Percentiles rank a stretch among this genome's conserved stretches.
phyloP scores from a whole-genome alignment of 2,888 invertebrate genomes.

The Drosophila histrio region DNA sequence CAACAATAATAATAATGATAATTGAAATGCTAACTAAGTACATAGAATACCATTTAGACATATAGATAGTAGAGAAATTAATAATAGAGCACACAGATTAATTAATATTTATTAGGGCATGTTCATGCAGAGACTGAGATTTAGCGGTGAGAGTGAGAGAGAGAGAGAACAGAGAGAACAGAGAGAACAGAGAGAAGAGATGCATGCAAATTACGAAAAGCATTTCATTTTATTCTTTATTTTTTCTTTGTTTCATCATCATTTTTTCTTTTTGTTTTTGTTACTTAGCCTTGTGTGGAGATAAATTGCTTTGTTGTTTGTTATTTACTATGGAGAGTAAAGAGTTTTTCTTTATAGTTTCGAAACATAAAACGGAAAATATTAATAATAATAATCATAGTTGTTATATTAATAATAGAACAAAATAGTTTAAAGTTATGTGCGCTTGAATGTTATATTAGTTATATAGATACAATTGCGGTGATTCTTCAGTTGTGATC shows the following conservation, averaged over 20 bases:
- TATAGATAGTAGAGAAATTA: conserved; percentile 15
- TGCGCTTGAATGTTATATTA: conserved; percentile 50
- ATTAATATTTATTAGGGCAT: background rate
- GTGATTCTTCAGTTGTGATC: conserved; percentile 53
- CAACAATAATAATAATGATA: background rate
- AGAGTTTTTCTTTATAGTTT: conserved; percentile 53
- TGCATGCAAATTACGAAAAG: conserved; percentile 61
- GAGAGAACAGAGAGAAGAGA: conserved; percentile 7
- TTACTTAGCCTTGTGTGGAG: conserved; percentile 77
- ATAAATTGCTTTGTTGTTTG: conserved; percentile 68
- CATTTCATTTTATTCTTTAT: conserved; percentile 12
- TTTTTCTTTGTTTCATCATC: background rate
- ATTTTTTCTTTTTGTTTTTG: conserved; percentile 22
- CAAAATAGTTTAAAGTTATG: conserved; percentile 39
- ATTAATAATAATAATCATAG: conserved; percentile 22
- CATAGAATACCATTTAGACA: conserved; percentile 24
- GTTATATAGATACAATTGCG: conserved; percentile 21
- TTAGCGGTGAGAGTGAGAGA: conserved; percentile 2
- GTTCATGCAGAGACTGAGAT: conserved; percentile 13
- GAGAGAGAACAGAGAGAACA: background rate
- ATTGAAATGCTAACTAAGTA: conserved; percentile 26
- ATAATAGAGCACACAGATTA: conserved; percentile 44
- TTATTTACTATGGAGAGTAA: conserved; percentile 68
- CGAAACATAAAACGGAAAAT: conserved; percentile 32
- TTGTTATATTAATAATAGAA: conserved; percentile 17